Evolutionary conservation across 2,888 invertebrate species (phyloP).

Genomic region (Neoaliturus tenellus): DNA sequence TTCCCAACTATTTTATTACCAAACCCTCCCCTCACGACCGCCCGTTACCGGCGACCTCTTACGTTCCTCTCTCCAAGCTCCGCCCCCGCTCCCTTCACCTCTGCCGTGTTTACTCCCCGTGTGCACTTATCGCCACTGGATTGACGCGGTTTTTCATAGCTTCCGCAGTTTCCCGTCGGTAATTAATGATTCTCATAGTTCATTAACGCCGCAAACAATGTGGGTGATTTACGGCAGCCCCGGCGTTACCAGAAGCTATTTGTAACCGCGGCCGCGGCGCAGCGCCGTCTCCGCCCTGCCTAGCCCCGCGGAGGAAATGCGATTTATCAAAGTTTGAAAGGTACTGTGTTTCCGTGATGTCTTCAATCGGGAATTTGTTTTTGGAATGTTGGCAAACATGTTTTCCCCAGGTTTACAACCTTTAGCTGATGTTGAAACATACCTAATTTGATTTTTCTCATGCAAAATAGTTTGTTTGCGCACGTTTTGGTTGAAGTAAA

Average conservation of each 20-base stretch:
- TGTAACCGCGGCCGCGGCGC: background rate
- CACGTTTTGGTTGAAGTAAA: no score
- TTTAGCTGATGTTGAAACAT: no score
- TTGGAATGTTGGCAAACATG: no score
- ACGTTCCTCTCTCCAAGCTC: background rate
- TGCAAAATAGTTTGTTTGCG: no score
- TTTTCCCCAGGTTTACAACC: no score
- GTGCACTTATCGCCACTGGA: conserved; percentile 3
- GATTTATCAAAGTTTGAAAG: conserved; percentile 9
- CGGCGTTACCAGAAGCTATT: background rate
- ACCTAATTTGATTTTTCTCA: no score
- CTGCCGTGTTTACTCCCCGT: background rate
- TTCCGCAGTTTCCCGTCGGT: conserved; percentile 13
- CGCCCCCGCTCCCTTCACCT: background rate
- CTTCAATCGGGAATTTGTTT: no score
- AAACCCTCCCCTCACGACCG: no score
- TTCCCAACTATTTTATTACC: no score
- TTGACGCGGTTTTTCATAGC: conserved; percentile 35
- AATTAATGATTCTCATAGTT: conserved; percentile 42
- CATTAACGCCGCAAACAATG: conserved; percentile 39
- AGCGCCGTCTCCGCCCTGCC: background rate
- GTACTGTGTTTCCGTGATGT: background rate
- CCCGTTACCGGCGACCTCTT: no score
- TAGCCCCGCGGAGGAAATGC: background rate
- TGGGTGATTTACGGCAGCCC: background rate